Evolutionary conservation across 2,888 invertebrate species (phyloP).

Genomic region (Apodemia hepburni): DNA sequence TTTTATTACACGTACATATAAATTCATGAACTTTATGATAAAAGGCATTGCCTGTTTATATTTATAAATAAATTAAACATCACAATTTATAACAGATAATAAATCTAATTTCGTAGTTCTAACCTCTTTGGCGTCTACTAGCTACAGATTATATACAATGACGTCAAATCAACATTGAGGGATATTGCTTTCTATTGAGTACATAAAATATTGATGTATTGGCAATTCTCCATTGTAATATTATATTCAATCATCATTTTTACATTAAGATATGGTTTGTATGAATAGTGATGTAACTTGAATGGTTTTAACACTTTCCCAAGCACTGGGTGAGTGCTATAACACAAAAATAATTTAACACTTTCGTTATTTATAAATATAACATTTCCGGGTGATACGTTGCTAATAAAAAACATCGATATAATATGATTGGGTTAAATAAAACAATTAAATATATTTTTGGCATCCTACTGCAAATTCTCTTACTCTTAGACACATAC

Average conservation of each 20-base stretch:
- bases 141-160: constrained; percentile 49
- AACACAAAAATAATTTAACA: no score
- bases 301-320: not conserved
- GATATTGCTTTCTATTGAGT: not conserved
- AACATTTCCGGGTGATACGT: no score
- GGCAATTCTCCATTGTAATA: not conserved
- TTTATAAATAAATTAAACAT: constrained; percentile 72
- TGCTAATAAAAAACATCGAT: not conserved
- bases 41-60: constrained; percentile 37
- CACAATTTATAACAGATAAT: constrained; percentile 73
- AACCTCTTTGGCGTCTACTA: constrained; percentile 79
- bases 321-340: no score
- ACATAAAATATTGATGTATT: not conserved
- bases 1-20: constrained; percentile 19
- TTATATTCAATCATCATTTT: no score
- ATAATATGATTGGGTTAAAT: not conserved
- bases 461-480: not conserved
- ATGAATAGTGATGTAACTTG: not conserved
- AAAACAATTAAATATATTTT: not conserved
- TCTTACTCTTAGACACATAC: no score
- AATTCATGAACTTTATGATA: constrained; percentile 24
- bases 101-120: constrained; percentile 57
- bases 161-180: constrained; percentile 29
- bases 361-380: no score
- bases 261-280: not conserved